Evolutionary conservation across 2,113 vertebrate species (phyloP), one percentile per base, ranked within the genome.

Genomic region (Tauraco erythrolophus): DNA sequence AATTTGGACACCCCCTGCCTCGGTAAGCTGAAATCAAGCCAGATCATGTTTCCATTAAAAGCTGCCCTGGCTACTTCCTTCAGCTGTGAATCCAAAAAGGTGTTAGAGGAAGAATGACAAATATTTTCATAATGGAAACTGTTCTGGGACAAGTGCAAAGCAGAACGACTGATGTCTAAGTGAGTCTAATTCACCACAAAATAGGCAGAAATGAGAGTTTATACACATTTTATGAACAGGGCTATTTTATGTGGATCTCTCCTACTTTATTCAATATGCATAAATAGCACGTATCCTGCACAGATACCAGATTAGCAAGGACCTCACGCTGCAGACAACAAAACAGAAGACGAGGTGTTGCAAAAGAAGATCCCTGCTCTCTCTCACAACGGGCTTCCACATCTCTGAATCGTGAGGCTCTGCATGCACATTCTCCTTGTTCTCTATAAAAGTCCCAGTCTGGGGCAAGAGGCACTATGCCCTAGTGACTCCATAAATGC

Each of bases 61-160:
- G 58, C 25, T 65, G 28, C 19, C 41, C 70, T 66, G 19, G 58
- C 71, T 91, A 48, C 45, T 93, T 94, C 66, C 54, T 92, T 93
- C 64, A 89, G 53, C 46, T 89, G 54, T 60, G 65, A 94, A 89
- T 94, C 69, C 69, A 82, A 75, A 91, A 89, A 94, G 70, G 45
- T 89, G 58, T 51, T 72, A 77, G 24, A 78, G 39, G 24, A 91
- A 83, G 61, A 92, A 85, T 30, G 83, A 91, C 35, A 85, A 89
- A 27, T 82, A 64, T 35, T 94, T 78, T 84, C 84, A 65, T 22
- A 83, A 69, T 6, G 41, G 61, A 88, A 88, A 53, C 37, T 74
- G 64, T 70, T 35, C 65, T 74, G 50, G 19, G 35, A 56, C 78
- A 76, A 87, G 69, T 45, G 65, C 54, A 82, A 60, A 84, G 79